A percentile compares a stretch with the other conserved stretches of the same genome.
Conservation (phyloP, 2,797 vertebrate genomes). For the Paratrypauchen microcephalus region DNA sequence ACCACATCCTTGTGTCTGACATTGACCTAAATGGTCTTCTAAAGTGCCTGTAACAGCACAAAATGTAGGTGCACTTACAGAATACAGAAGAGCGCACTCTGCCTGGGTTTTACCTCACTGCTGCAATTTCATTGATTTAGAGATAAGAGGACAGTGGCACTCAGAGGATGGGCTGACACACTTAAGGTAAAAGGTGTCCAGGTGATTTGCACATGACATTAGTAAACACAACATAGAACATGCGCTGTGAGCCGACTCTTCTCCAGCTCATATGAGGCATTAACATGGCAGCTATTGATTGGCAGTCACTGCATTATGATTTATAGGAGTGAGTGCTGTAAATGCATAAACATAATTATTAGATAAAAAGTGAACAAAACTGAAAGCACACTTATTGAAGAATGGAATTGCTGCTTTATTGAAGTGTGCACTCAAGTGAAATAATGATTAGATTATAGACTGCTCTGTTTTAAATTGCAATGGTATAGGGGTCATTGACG, state of each 20-base stretch:
- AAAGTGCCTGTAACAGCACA: constrained; percentile 50
- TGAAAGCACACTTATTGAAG: not conserved
- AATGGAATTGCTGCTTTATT: not conserved
- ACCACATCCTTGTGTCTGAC: constrained; percentile 16
- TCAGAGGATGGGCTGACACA: constrained; percentile 42
- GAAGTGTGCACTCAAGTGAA: not conserved
- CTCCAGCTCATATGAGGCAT: constrained; percentile 19
- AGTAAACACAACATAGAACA: constrained; percentile 6
- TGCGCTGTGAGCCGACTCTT: not conserved
- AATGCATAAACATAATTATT: not conserved
- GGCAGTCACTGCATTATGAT: constrained; percentile 20
- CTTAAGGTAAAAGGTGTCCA: constrained; percentile 33
- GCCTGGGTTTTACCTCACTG: constrained; percentile 16
- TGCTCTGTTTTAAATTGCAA: not conserved
- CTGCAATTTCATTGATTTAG: constrained; percentile 54
- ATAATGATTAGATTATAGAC: not conserved
- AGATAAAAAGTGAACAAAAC: too few species aligned
- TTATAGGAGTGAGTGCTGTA: constrained; percentile 7
- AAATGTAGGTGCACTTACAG: constrained; percentile 42
- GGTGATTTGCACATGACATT: constrained; percentile 33
- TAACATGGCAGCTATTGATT: constrained; percentile 51
- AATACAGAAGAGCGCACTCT: constrained; percentile 42
- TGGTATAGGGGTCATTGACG: too few species aligned
- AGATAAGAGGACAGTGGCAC: constrained; percentile 24
- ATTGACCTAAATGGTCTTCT: constrained; percentile 44